Base-by-base conservation (phyloP, 2,888 invertebrate species). In the Thumatha senex region DNA sequence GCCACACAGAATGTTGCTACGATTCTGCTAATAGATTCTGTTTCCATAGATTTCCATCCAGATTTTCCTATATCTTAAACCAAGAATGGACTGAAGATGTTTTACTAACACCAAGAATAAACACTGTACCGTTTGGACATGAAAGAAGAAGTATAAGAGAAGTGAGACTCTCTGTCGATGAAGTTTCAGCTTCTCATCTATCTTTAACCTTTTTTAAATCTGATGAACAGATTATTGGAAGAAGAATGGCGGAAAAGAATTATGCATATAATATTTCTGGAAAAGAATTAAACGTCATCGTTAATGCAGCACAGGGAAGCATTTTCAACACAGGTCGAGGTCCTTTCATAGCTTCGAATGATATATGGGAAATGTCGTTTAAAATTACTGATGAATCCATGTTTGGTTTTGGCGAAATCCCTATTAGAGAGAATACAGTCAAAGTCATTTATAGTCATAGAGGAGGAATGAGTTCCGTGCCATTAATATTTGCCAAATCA, bases 351-450 rank as follows among this genome's bases (percentile, higher is more conserved):
- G 92, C 93, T 1, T 92, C 94, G 0, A 78, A 92, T 15, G 82
- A 90, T 39, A 94, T 93, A 63, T 94, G 94, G 93, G 94, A 94
- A 74, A 87, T 93, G 66, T 83, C 92, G 0, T 84, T 94, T 13
- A 88, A 85, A 57, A 63, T 94, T 30, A 92, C 92, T 0, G 82
- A 92, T 14, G 87, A 89, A 48, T 76, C 84, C 0, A 81, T 94
- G 67, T 94, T 91, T 54, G 94, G 94, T 0, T 75, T 94, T 1
- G 93, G 93, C 14, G 87, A 92, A 64, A 80, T 93, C 48, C 86
- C 89, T 11, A 59, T 93, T 0, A 77, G 56, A 44, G 58, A 59
- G 35, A 77, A 76, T 12, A 81, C 78, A 0, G 73, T 74, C 0
- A 90, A 88, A 72, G 58, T 88, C 0, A 68, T 94, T 49, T 93